Evolutionary conservation across 2,888 invertebrate species (phyloP).

Genomic region (Chaetoderma sp.): DNA sequence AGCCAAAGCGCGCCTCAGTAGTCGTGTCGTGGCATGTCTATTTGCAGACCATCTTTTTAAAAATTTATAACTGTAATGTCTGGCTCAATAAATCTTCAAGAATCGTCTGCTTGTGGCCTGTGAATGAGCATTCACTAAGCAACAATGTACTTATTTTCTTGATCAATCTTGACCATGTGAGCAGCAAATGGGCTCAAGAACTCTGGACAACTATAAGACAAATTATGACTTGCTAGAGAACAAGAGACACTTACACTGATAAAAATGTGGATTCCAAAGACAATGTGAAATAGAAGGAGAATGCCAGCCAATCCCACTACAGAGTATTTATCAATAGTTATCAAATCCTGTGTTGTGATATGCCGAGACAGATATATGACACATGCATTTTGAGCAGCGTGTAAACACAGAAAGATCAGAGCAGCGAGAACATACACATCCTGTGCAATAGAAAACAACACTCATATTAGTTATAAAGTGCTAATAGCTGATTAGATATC

Average conservation of each 20-base stretch:
- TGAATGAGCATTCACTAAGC: no score
- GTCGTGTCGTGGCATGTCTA: no score
- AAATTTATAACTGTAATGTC: no score
- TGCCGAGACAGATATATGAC: conserved; percentile 40
- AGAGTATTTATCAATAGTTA: conserved; percentile 42
- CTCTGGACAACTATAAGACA: no score
- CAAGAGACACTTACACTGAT: conserved; percentile 53
- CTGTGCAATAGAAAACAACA: conserved; percentile 33
- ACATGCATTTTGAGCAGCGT: conserved; percentile 50
- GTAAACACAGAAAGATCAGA: conserved; percentile 48
- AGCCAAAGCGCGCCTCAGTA: no score
- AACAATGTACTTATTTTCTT: no score
- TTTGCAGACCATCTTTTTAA: no score
- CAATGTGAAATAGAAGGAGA: conserved; percentile 58
- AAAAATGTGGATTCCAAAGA: conserved; percentile 60
- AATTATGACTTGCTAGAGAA: no score
- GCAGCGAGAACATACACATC: conserved; percentile 57
- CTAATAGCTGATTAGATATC: background rate
- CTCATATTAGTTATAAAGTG: background rate
- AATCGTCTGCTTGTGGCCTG: no score
- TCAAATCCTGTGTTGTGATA: conserved; percentile 22
- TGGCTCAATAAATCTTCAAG: no score
- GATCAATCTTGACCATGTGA: no score
- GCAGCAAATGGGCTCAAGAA: no score
- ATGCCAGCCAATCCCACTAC: conserved; percentile 45